Conservation (phyloP, 2,113 vertebrate species). For the Corvus moneduloides region DNA sequence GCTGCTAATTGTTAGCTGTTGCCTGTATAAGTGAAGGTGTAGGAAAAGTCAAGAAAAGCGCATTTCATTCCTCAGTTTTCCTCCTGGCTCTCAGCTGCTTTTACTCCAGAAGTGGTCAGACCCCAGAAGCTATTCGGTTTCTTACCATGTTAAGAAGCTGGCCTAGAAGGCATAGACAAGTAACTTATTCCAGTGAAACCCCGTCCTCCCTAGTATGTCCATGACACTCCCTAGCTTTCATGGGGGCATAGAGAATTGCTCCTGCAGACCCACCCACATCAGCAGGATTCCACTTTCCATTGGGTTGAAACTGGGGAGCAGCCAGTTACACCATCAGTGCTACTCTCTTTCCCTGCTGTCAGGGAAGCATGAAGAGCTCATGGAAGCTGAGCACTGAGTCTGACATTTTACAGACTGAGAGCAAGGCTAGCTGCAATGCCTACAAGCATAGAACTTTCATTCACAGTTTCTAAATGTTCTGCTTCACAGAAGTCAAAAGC, state of each 20-base stretch:
- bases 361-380: background rate
- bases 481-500: background rate
- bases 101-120: background rate
- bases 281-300: background rate
- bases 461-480: slow-evolving; percentile 9
- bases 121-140: background rate
- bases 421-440: background rate
- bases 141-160: background rate
- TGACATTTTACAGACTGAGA: slow-evolving; percentile 29
- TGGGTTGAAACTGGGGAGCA: background rate
- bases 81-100: background rate
- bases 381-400: background rate
- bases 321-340: background rate
- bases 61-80: background rate
- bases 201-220: background rate
- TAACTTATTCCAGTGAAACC: background rate
- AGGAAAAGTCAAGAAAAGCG: background rate
- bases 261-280: fast-evolving
- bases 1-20: background rate
- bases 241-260: background rate
- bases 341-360: background rate
- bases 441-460: background rate
- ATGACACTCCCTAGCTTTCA: background rate
- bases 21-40: background rate
- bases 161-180: background rate